Conservation (phyloP, 2,797 vertebrate species). For the Halcyon leucocephala region DNA sequence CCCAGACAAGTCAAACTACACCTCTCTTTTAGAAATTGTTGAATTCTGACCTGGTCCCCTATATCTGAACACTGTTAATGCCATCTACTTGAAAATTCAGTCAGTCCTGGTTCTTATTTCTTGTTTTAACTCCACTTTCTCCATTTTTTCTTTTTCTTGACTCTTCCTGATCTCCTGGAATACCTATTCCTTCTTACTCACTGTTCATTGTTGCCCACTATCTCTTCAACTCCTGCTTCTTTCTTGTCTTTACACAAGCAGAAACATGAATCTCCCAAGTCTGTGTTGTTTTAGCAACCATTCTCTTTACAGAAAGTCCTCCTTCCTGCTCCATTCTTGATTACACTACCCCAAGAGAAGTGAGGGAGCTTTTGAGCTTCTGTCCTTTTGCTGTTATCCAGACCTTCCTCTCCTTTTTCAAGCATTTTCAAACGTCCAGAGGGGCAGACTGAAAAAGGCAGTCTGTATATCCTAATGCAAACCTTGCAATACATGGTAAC, state of each 20-base stretch:
- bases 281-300: not conserved
- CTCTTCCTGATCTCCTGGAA: not conserved
- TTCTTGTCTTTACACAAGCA: not conserved
- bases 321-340: not conserved
- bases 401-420: not conserved
- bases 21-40: not conserved
- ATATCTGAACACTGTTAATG: not conserved
- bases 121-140: not conserved
- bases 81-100: not conserved
- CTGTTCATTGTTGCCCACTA: not conserved
- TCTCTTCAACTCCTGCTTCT: not conserved
- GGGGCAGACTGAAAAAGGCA: not conserved
- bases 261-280: not conserved
- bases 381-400: not conserved
- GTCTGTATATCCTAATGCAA: not conserved
- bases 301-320: not conserved
- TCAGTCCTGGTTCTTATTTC: not conserved
- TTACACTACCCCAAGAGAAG: not conserved
- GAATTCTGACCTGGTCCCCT: not conserved
- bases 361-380: not conserved
- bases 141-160: not conserved
- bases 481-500: accelerated
- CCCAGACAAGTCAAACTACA: not conserved
- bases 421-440: not conserved
- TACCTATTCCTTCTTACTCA: not conserved